Evolutionary conservation across 2,888 invertebrate species (phyloP), one percentile per base, ranked within the genome.

Genomic region (Eledone cirrhosa): DNA sequence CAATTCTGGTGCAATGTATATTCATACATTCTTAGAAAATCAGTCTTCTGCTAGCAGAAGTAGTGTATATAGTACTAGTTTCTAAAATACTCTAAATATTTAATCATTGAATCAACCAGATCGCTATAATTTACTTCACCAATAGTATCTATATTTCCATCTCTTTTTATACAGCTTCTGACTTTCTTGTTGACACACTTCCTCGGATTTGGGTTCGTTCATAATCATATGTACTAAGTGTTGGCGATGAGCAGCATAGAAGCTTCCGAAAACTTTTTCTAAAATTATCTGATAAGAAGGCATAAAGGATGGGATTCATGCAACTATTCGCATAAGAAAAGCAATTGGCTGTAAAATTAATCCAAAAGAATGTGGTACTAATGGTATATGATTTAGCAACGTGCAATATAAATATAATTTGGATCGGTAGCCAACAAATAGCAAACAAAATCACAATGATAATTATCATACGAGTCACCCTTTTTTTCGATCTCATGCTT

Each of bases 211-310:
- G 87, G 31, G 87, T 88, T 41, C 85, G 81, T 79, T 88, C 88
- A 78, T 87, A 87, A 33, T 87, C 87, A 81, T 85, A 84, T 27
- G 86, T 85, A 13, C 83, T 81, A 41, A 81, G 81, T 16, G 81
- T 81, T 2, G 83, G 80, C 8, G 82, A 77, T 19, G 83, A 82
- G 80, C 88, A 89, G 80, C 89, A 87, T 27, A 91, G 83, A 24
- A 92, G 84, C 78, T 89, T 90, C 29, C 88, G 93, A 90, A 97
- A 97, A 31, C 96, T 97, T 89, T 96, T 94, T 85, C 97, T 93
- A 92, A 98, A 97, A 92, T 97, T 97, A 87, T 97, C 97, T 1
- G 97, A 97, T 77, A 97, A 93, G 91, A 97, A 96, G 5, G 97
- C 97, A 92, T 98, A 98, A 77, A 98, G 93, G 84, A 98, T 94